phyloP scores from a whole-genome alignment of 2,113 vertebrate species.

The Salminus brasiliensis region DNA sequence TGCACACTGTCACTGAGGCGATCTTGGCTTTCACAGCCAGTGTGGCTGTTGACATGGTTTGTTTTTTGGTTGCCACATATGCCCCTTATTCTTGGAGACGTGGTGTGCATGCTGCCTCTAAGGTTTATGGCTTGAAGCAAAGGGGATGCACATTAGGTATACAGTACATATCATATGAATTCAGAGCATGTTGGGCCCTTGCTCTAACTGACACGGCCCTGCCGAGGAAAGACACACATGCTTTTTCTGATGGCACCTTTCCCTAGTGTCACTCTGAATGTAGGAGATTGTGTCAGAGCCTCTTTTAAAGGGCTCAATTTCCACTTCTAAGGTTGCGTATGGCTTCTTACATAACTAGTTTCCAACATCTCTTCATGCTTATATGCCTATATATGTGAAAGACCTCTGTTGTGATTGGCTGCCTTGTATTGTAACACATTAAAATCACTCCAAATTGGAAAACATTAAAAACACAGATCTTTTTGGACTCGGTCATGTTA shows the following conservation, averaged over 20 bases:
- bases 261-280: background rate
- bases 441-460: too few species aligned
- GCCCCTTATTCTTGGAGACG: background rate
- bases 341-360: too few species aligned
- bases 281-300: background rate
- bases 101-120: background rate
- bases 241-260: background rate
- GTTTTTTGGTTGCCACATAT: background rate
- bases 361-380: too few species aligned
- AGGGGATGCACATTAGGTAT: background rate
- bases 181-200: background rate
- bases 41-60: background rate
- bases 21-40: background rate
- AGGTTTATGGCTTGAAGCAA: slow-evolving; percentile 1
- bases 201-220: slow-evolving; percentile 6
- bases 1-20: background rate
- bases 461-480: too few species aligned
- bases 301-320: background rate
- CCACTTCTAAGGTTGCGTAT: background rate
- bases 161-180: slow-evolving; percentile 2
- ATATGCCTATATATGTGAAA: too few species aligned
- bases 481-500: too few species aligned
- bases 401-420: too few species aligned
- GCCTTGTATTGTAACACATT: too few species aligned
- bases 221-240: background rate